Evolutionary conservation across 2,888 invertebrate species (phyloP), one percentile per base, ranked within the genome.

Genomic region (Galerucella calmariensis): DNA sequence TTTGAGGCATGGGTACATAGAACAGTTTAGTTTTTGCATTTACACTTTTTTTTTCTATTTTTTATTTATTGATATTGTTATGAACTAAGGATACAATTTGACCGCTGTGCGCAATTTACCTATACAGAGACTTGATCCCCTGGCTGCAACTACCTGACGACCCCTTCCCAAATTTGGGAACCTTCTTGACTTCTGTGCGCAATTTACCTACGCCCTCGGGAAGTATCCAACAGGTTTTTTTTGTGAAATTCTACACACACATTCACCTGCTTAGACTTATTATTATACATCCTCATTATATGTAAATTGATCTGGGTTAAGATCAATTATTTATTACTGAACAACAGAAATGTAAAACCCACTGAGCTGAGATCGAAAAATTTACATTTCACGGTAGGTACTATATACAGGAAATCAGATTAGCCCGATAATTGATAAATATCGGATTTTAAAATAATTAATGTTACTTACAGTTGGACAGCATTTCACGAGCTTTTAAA

Each of bases 271-370:
- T 56, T 16, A 1, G 16, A 16, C 62, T 41, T 41, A 8, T 14
- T 20, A 24, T 16, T 77, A 74, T 75, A 76, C 76, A 78, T 72
- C 67, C 58, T 77, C 79, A 82, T 83, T 83, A 81, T 83, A 84
- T 84, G 84, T 79, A 83, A 84, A 84, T 84, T 80, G 81, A 84
- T 83, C 81, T 82, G 77, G 78, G 74, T 79, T 68, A 78, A 78
- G 81, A 76, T 75, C 80, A 83, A 83, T 83, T 84, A 83, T 84
- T 83, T 83, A 82, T 84, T 81, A 82, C 81, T 81, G 6, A 79
- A 79, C 78, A 78, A n/a, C 62, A 72, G 79, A 80, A 79, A 81
- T 79, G 83, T 81, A 79, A 79, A 59, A 81, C 73, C 81, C 82
- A 76, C 82, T 82, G 82, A 83, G 82, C 79, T 81, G 82, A 78